Evolutionary conservation across 2,113 vertebrate genomes (phyloP), one percentile per base, ranked within the genome.

Genomic region (Hippolais icterina): DNA sequence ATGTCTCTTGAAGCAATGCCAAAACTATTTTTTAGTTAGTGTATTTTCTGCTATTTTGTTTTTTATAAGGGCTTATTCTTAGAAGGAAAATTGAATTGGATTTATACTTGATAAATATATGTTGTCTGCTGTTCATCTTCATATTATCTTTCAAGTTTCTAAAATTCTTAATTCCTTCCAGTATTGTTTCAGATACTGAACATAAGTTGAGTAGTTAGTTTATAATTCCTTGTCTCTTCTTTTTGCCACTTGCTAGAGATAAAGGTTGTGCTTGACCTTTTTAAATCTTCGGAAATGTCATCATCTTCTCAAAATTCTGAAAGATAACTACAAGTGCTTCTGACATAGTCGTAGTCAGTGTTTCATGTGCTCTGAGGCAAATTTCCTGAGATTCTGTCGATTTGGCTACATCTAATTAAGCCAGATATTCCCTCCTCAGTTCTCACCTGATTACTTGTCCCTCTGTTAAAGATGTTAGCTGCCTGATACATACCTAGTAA

Each of bases 221-320:
- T 77, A 42, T 86, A 92, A 86, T 49, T 90, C 31, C 39, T 83
- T 88, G 42, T 83, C 47, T 92, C 42, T 90, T 88, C 25, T 29
- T 84, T 87, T 68, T 76, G 46, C 42, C n/a, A 53, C 79, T 90
- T 90, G n/a, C 42, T 72, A 61, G 42, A 74, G 50, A 42, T 59
- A 88, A 93, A 83, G 54, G 20, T 90, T 77, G 29, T 80, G 19
- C 74, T 74, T 97, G 94, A 95, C 90, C 88, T 93, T 94, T 96
- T 93, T 2, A 83, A 88, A 47, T 93, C 42, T 84, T 90, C 12
- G 83, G 88, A 94, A 95, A 86, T 86, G 79, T 81, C 88, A 88
- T 83, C 3, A 0, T 83, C 25, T 42, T 92, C 35, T 90, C 35
- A n/a, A 63, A 44, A 84, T 83, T 87, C 76, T 92, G 66, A 65